Evolutionary conservation across 2,797 vertebrate species (phyloP).

Genomic region (Hyperoplus immaculatus): DNA sequence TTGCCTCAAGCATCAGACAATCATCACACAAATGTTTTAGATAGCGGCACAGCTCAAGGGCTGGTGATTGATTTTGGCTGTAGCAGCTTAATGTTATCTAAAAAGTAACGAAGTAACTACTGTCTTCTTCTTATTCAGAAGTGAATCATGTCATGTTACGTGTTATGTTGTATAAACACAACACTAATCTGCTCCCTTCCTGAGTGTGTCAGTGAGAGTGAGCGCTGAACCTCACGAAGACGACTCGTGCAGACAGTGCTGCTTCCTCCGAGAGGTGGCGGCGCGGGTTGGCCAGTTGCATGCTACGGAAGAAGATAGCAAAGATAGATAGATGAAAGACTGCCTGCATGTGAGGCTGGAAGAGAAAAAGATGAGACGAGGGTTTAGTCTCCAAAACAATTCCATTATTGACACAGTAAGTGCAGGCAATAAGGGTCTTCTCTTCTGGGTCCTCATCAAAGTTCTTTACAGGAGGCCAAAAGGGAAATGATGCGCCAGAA

Average conservation of each 20-base stretch:
- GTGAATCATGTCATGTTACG: conserved; percentile 19
- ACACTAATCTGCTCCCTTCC: conserved; percentile 38
- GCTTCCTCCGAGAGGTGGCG: conserved; percentile 63
- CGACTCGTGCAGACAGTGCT: conserved; percentile 49
- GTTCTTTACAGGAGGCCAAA: conserved; percentile 75
- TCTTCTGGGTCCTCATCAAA: conserved; percentile 84
- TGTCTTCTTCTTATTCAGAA: conserved; percentile 8
- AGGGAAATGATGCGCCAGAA: conserved; percentile 71
- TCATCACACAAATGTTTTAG: not conserved
- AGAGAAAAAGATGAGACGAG: conserved; percentile 80
- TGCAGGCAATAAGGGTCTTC: conserved; percentile 85
- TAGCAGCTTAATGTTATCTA: not conserved
- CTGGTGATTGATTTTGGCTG: not conserved
- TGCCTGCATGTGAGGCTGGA: conserved; percentile 85
- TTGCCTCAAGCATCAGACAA: not conserved
- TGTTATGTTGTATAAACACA: conserved; percentile 46
- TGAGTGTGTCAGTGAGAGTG: conserved; percentile 66
- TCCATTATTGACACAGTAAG: conserved; percentile 82
- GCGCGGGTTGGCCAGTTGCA: conserved; percentile 72
- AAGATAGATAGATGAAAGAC: conserved; percentile 84
- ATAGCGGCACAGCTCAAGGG: no score
- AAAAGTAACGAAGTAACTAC: not conserved
- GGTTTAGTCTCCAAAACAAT: conserved; percentile 86
- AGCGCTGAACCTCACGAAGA: conserved; percentile 49
- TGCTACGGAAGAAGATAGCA: conserved; percentile 84